Percentiles rank a stretch among this genome's conserved stretches.
These are phyloP conservation scores for Heliangelus exortis DNA, from an alignment of 2,797 vertebrate species.

Conservation along the genomic window DNA sequence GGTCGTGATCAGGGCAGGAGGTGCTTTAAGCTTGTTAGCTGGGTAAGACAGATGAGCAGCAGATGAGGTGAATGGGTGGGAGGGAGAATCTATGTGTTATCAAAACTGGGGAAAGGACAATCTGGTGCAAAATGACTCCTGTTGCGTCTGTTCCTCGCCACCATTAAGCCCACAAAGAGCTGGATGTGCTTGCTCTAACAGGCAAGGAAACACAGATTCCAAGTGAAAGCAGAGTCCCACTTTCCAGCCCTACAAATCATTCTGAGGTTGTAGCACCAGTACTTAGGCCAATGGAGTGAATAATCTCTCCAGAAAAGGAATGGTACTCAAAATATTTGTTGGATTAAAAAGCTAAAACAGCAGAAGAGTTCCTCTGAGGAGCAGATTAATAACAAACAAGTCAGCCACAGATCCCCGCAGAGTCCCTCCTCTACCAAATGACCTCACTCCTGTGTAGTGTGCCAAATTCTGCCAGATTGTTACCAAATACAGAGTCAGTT, in stretches of 20 bases:
- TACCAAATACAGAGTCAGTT: constrained; percentile 37
- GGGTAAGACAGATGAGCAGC: constrained; percentile 3
- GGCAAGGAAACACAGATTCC: not conserved
- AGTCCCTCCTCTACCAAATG: constrained; percentile 11
- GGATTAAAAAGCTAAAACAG: constrained; percentile 2
- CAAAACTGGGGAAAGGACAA: not conserved
- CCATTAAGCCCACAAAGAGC: not conserved
- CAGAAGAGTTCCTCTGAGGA: not conserved
- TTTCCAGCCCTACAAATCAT: not conserved
- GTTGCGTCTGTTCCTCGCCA: not conserved
- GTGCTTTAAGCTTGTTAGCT: constrained; percentile 45
- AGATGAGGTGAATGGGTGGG: not conserved
- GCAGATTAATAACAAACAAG: constrained; percentile 28
- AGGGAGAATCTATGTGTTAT: not conserved
- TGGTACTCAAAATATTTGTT: constrained; percentile 12
- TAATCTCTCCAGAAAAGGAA: constrained; percentile 24
- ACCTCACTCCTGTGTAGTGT: not conserved
- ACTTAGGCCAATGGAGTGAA: not conserved
- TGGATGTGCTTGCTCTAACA: not conserved
- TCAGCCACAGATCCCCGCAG: not conserved
- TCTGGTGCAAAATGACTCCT: not conserved
- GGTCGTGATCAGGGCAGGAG: constrained; percentile 8
- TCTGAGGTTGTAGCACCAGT: not conserved
- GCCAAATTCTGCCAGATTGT: constrained; percentile 31
- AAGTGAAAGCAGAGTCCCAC: not conserved